These are phyloP conservation scores for Daboia siamensis DNA, from an alignment of 2,113 vertebrate genomes.

Conservation along the genomic window DNA sequence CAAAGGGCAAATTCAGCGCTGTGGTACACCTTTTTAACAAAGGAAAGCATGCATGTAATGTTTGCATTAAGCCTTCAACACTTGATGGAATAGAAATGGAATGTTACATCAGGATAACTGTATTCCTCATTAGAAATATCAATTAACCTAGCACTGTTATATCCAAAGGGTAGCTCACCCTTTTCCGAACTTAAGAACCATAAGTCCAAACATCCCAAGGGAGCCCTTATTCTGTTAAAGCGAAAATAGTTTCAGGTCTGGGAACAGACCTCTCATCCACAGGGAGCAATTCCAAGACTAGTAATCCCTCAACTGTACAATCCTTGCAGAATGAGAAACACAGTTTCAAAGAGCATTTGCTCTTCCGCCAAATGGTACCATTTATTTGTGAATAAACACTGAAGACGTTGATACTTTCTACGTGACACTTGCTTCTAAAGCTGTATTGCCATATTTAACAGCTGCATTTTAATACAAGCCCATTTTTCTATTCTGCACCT, in stretches of 20 bases:
- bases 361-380: not conserved
- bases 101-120: not conserved
- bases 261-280: not conserved
- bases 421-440: not conserved
- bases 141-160: not conserved
- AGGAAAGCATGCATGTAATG: not conserved
- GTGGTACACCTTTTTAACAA: slow-evolving; percentile 56
- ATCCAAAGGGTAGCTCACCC: not conserved
- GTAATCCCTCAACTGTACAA: not conserved
- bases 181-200: not conserved
- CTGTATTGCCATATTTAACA: not conserved
- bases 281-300: not conserved
- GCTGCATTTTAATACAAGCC: not conserved
- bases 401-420: not conserved
- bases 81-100: not conserved
- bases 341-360: not conserved
- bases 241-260: not conserved
- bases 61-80: slow-evolving; percentile 4
- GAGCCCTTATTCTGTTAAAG: not conserved
- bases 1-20: slow-evolving; percentile 58
- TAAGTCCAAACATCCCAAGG: not conserved
- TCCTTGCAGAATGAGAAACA: not conserved
- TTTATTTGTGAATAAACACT: not conserved
- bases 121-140: not conserved
- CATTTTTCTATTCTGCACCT: not conserved